Conservation (phyloP, 1,140 invertebrate genomes). For the Leptinotarsa lineolata region DNA sequence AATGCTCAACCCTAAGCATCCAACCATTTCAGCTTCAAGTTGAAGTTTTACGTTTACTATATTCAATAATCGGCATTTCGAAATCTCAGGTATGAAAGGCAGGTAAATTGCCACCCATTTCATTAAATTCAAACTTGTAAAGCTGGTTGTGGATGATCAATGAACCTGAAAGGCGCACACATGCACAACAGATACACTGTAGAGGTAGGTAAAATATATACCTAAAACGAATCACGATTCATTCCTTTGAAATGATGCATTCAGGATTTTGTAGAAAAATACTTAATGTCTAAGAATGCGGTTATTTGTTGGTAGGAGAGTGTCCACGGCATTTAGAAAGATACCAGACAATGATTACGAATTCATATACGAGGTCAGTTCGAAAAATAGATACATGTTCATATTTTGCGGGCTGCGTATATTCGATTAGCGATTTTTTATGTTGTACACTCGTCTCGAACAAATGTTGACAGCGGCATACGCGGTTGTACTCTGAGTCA, state of each 20-base stretch:
- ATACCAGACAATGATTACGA: not conserved
- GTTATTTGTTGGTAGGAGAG: not conserved
- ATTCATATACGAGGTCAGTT: no score
- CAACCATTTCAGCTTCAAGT: not conserved
- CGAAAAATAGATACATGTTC: no score
- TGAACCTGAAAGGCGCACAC: not conserved
- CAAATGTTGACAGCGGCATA: no score
- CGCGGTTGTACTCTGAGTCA: no score
- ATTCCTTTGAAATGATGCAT: not conserved
- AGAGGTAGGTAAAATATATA: constrained; percentile 6
- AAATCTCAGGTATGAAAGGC: not conserved
- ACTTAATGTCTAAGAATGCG: not conserved
- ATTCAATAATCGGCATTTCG: not conserved
- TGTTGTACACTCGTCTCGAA: no score
- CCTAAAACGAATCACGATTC: not conserved
- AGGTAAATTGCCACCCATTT: constrained; percentile 8
- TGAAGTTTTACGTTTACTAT: not conserved
- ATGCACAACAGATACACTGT: not conserved
- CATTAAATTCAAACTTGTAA: not conserved
- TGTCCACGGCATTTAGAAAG: not conserved
- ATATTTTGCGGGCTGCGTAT: no score
- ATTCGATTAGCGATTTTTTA: no score
- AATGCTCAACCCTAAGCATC: not conserved
- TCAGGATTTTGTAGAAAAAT: not conserved
- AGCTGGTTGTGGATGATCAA: not conserved